A percentile compares a stretch with the other conserved stretches of the same genome.
phyloP scores from a whole-genome alignment of 2,888 invertebrate genomes.

The Malachius bipustulatus region DNA sequence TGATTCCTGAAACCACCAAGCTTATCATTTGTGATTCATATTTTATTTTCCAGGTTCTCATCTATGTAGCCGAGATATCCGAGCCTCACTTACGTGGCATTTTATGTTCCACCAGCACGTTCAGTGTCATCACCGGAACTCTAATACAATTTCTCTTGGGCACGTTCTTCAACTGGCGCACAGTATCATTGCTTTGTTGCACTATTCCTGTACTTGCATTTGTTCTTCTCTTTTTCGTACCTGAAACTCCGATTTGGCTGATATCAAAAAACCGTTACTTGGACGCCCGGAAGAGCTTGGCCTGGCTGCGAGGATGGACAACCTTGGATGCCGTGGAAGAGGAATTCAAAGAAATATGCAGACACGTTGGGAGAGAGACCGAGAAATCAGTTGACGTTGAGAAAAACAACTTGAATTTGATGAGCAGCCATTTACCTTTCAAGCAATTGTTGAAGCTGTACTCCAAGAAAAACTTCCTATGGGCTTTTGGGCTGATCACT shows the following conservation, averaged over 20 bases:
- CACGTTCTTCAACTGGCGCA: slow-evolving; percentile 57
- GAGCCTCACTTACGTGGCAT: slow-evolving; percentile 68
- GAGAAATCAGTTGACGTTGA: neutral
- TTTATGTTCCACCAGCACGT: slow-evolving; percentile 60
- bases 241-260: slow-evolving; percentile 75
- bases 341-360: slow-evolving; percentile 44
- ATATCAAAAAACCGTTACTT: slow-evolving; percentile 51
- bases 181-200: slow-evolving; percentile 56
- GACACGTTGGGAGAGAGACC: slow-evolving; percentile 20
- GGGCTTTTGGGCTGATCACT: slow-evolving; percentile 54
- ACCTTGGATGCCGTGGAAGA: slow-evolving; percentile 45
- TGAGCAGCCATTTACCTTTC: slow-evolving; percentile 11
- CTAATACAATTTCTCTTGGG: slow-evolving; percentile 67
- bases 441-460: slow-evolving; percentile 32
- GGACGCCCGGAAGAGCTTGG: slow-evolving; percentile 57
- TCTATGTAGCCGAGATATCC: slow-evolving; percentile 75
- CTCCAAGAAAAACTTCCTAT: slow-evolving; percentile 48
- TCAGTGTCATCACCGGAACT: slow-evolving; percentile 63
- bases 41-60: slow-evolving; percentile 48
- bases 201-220: slow-evolving; percentile 52
- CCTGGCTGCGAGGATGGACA: slow-evolving; percentile 74
- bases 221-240: slow-evolving; percentile 55
- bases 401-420: neutral
- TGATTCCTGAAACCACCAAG: no score
- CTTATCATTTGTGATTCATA: no score